Evolutionary conservation across 2,888 invertebrate species (phyloP), one percentile per base, ranked within the genome.

Genomic region (Drosophila longiperda): DNA sequence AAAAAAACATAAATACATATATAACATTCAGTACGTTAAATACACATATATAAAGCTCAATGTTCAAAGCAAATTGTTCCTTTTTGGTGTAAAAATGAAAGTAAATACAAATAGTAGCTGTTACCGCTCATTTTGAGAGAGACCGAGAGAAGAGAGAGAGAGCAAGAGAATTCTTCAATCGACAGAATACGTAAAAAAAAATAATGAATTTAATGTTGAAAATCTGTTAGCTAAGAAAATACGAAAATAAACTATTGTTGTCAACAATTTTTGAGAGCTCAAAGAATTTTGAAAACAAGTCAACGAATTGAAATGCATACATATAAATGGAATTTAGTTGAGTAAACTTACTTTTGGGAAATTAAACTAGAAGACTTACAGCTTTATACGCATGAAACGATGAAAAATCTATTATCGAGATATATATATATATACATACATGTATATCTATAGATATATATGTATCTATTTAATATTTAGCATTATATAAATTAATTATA

Each of bases 331-430:
- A 89, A 89, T 86, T 87, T 79, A 85, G 83, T 87, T 88, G 88
- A 86, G 75, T 69, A 75, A 73, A 75, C 63, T 81, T 88, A 88
- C 88, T 89, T 79, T 78, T 59, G 75, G 80, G 42, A 62, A 83
- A 73, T 53, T 78, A 75, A 82, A 76, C 85, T 89, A 90, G 90
- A 90, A 91, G 91, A 90, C 91, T 90, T 86, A 90, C 87, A 89
- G 90, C 91, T 90, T 90, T 91, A 91, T 83, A 87, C 80, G 84
- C 87, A 87, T 53, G 72, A 72, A 70, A 75, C 66, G 66, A 79
- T 76, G 74, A 64, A 73, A 73, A 81, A 89, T 89, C 83, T 82
- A 87, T 75, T 69, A 69, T 82, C 60, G 69, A 34, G 62, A 67
- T 65, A 76, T n/a, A 42, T 7, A 45, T 12, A 38, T 8, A 38